Conservation (phyloP, 2,113 vertebrate genomes). For the Chloropsis hardwickii region DNA sequence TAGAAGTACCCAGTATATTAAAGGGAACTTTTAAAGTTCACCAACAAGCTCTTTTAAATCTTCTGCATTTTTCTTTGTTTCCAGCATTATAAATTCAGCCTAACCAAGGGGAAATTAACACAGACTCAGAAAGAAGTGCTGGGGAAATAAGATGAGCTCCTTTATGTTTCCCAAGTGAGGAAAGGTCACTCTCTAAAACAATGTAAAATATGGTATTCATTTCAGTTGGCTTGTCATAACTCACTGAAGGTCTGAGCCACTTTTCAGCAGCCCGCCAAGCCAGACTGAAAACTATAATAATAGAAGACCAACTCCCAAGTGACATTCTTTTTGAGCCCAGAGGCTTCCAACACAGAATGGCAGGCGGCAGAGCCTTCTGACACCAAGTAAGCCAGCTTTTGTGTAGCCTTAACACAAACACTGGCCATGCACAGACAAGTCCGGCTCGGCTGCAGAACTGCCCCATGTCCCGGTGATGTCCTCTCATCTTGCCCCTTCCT, state of each 20-base stretch:
- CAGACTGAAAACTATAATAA: conserved; percentile 16
- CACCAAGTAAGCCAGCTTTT: neutral
- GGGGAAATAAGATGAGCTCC: conserved; percentile 17
- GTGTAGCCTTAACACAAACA: neutral
- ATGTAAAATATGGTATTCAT: conserved; percentile 45
- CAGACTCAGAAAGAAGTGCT: neutral
- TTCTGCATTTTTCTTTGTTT: neutral
- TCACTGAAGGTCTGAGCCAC: conserved; percentile 21
- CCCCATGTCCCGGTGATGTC: neutral
- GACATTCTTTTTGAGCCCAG: neutral
- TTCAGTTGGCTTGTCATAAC: neutral
- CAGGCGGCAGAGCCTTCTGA: neutral
- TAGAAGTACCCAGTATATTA: neutral
- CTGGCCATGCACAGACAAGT: rapidly evolving
- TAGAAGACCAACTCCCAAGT: neutral
- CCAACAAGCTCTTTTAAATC: neutral
- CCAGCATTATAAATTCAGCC: neutral
- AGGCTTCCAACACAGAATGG: neutral
- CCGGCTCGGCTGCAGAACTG: neutral
- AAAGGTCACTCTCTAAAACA: conserved; percentile 33
- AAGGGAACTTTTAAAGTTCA: conserved; percentile 12
- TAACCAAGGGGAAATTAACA: neutral
- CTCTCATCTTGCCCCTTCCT: neutral
- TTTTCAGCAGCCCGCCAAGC: neutral
- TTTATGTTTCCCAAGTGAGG: neutral